A percentile compares a stretch with the other conserved stretches of the same genome.
phyloP scores from a whole-genome alignment of 2,113 vertebrate species.

The Rattus norvegicus region GRCr8 NC_086024.1:114802501-114803000 shows the following conservation, averaged over 20 bases:
- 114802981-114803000: conserved; percentile 26
- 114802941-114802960: conserved; percentile 8
- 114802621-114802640: conserved; percentile 8
- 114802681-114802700: conserved; percentile 42
- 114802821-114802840: background rate
- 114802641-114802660: background rate
- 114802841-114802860: background rate
- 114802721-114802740: background rate
- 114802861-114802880: background rate
- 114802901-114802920: background rate
- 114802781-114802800: background rate
- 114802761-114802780: background rate
- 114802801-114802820: background rate
- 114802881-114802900: background rate
- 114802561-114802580: background rate
- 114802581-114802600: conserved; percentile 40
- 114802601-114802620: conserved; percentile 32
- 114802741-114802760: conserved; percentile 41
- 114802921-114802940: background rate
- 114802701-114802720: conserved; percentile 56
- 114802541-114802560: conserved; percentile 31
- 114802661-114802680: conserved; percentile 49
- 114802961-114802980: background rate
- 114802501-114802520: conserved; percentile 22
- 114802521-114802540: background rate